Evolutionary conservation across 2,888 invertebrate genomes (phyloP).

Genomic region (Lissocephala sabroskyi): DNA sequence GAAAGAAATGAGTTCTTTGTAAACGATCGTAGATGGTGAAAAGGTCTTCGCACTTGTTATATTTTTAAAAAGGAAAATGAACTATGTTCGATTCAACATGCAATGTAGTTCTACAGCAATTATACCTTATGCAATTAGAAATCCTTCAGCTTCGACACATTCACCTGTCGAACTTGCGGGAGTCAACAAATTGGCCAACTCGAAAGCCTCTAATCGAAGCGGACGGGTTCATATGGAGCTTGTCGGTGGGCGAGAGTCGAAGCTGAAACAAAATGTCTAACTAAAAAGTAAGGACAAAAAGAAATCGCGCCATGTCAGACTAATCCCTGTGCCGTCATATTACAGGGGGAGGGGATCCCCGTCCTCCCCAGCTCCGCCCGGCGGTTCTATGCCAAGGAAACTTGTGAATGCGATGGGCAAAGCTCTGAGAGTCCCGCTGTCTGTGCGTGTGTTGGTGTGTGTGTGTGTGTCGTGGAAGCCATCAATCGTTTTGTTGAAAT

Average conservation of each 20-base stretch:
- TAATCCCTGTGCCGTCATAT: conserved; percentile 68
- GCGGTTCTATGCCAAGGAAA: conserved; percentile 54
- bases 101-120: too few relatives aligned
- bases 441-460: conserved; percentile 6
- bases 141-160: too few relatives aligned
- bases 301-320: conserved; percentile 61
- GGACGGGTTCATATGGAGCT: not conserved
- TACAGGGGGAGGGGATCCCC: conserved; percentile 30
- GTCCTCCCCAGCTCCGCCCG: conserved; percentile 14
- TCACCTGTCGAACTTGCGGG: too few relatives aligned
- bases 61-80: too few relatives aligned
- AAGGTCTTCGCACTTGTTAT: too few relatives aligned
- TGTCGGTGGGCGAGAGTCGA: conserved; percentile 17
- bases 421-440: conserved; percentile 8
- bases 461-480: conserved; percentile 65
- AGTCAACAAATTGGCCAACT: too few relatives aligned
- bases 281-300: conserved; percentile 39
- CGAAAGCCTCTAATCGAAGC: too few relatives aligned
- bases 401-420: conserved; percentile 62
- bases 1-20: too few relatives aligned
- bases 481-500: conserved; percentile 71
- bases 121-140: too few relatives aligned
- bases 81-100: too few relatives aligned
- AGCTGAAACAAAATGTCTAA: conserved; percentile 58
- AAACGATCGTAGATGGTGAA: too few relatives aligned